These are phyloP conservation scores for Halictus rubicundus DNA, from an alignment of 1,140 invertebrate species.

Conservation along the genomic window DNA sequence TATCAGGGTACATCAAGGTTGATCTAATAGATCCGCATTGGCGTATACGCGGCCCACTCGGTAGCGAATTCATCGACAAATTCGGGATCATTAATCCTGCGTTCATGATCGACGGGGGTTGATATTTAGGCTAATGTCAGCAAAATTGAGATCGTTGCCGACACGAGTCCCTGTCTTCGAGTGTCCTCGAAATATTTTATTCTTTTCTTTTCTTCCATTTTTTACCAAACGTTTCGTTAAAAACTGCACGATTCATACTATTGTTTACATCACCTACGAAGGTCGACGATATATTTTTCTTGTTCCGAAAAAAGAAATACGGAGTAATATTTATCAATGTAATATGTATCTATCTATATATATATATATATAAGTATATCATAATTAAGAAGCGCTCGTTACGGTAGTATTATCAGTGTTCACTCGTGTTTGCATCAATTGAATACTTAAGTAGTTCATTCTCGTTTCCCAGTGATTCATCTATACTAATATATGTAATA, in stretches of 20 bases:
- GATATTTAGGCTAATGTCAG: slow-evolving; percentile 40
- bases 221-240: no score
- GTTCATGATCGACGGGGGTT: slow-evolving; percentile 20
- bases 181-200: background rate
- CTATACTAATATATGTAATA: no score
- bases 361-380: background rate
- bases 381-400: background rate
- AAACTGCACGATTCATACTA: no score
- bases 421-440: no score
- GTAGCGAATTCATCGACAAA: background rate
- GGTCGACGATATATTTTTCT: no score
- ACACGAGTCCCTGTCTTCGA: background rate
- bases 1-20: slow-evolving; percentile 50
- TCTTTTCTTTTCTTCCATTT: no score
- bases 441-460: no score
- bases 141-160: slow-evolving; percentile 27
- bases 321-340: no score
- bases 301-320: no score
- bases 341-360: no score
- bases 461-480: no score
- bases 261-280: no score
- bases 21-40: slow-evolving; percentile 43
- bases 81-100: slow-evolving; percentile 16
- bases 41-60: slow-evolving; percentile 4
- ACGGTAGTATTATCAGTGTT: background rate